Base-by-base conservation (phyloP, 2,797 vertebrate genomes). In the Chloroceryle amazona region DNA sequence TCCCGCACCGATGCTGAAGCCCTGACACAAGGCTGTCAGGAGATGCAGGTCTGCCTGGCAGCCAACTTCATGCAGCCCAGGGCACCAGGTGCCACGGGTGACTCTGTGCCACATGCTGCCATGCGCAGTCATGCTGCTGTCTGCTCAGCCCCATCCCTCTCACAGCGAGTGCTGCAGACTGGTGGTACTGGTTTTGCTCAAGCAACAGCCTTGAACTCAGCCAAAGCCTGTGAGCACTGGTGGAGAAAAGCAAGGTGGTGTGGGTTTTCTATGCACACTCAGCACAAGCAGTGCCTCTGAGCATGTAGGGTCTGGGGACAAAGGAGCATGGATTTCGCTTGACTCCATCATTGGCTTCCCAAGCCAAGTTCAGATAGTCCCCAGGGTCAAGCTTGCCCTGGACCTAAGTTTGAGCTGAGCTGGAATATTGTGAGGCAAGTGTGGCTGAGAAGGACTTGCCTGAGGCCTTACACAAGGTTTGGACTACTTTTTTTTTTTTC, bases 1-100 rank as follows among this genome's bases (percentile, higher is more conserved):
- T 78, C 54, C 41, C 0, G 3, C 5, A 0, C 44, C 31, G 68
- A 14, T 0, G 17, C 63, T 1, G 0, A 60, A 76, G 67, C 67
- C 37, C 14, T 67, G 86, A 60, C 28, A 22, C 0, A 1, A 26
- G 10, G 37, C 79, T 92, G 80, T 44, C 49, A 17, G 62, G 80
- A 72, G 89, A 13, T 47, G 49, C 75, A 33, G 47, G 18, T 63
- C 80, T 49, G 70, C 49, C 52, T 58, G 72, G 72, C 62, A 83
- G 41, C 51, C 26, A 29, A 29, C 71, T 73, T 76, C 18, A 19
- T 2, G 66, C 92, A 79, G 41, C 83, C 86, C 39, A 25, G 66
- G 55, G 78, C 54, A 9, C 19, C 4, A 12, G 33, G 31, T 82
- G 67, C 55, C 55, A 3, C 0, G 0, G 20, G 22, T 8, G 75